These are phyloP conservation scores for Limnephilus rhombicus DNA, from an alignment of 2,888 invertebrate species.

Conservation along the genomic window DNA sequence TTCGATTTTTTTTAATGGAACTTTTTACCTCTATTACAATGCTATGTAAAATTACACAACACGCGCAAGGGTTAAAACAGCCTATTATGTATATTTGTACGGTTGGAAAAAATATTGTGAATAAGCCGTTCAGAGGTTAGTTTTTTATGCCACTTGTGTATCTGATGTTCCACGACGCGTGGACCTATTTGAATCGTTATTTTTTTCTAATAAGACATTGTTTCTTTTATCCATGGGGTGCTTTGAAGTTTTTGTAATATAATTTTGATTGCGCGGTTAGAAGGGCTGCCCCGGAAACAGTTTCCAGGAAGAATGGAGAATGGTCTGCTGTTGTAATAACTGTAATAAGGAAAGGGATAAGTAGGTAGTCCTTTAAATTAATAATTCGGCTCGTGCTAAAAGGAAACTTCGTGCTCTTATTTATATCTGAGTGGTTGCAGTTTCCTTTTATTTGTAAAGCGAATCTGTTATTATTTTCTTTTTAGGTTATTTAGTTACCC, in stretches of 20 bases:
- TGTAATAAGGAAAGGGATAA: slow-evolving; percentile 64
- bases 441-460: not conserved
- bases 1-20: slow-evolving; percentile 64
- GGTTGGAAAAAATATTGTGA: slow-evolving; percentile 53
- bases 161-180: slow-evolving; percentile 50
- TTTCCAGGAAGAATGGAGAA: slow-evolving; percentile 54
- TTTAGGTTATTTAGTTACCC: not conserved
- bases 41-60: slow-evolving; percentile 60
- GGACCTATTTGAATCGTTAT: slow-evolving; percentile 52
- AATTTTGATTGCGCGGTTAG: slow-evolving; percentile 56
- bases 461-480: not conserved
- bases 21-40: slow-evolving; percentile 57
- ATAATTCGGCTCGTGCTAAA: slow-evolving; percentile 63
- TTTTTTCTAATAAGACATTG: slow-evolving; percentile 49
- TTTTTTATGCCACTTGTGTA: slow-evolving; percentile 49
- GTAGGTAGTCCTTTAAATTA: slow-evolving; percentile 64
- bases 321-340: slow-evolving; percentile 60
- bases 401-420: slow-evolving; percentile 30
- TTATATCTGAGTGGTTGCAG: slow-evolving; percentile 33
- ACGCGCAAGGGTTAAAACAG: slow-evolving; percentile 65
- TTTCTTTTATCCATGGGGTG: slow-evolving; percentile 51
- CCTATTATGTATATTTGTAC: slow-evolving; percentile 61
- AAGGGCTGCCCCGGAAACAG: slow-evolving; percentile 64
- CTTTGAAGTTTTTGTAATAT: slow-evolving; percentile 52
- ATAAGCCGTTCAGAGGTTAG: slow-evolving; percentile 49